Conservation (phyloP, 2,113 vertebrate species). For the Ranitomeya variabilis region DNA sequence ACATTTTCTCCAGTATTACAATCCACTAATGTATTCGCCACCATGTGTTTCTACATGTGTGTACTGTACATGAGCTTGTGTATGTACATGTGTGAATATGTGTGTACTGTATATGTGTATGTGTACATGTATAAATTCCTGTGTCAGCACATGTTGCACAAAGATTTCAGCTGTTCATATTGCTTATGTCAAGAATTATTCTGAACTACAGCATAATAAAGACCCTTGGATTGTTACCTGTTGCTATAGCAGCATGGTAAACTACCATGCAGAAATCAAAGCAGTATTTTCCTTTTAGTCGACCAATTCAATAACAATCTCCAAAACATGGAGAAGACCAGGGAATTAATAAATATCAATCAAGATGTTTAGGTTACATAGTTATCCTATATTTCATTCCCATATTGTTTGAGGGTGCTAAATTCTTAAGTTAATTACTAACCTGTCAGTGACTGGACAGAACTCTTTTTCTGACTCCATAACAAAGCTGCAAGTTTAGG, state of each 20-base stretch:
- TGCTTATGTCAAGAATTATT: constrained; percentile 24
- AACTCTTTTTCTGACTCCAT: too few relatives aligned
- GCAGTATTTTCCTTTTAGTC: neutral
- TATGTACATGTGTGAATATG: too few relatives aligned
- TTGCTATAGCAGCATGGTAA: constrained; percentile 48
- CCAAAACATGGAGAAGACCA: neutral
- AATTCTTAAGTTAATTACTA: too few relatives aligned
- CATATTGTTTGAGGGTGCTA: too few relatives aligned
- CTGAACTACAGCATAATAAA: constrained; percentile 7
- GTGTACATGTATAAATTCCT: neutral
- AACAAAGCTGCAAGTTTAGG: too few relatives aligned
- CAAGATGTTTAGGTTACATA: neutral
- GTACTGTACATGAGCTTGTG: too few relatives aligned
- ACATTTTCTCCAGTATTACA: too few relatives aligned
- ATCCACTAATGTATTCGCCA: too few relatives aligned
- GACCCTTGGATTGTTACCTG: constrained; percentile 37
- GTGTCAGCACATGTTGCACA: neutral
- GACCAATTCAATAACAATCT: constrained; percentile 23
- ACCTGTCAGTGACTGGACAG: too few relatives aligned
- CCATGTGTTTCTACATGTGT: too few relatives aligned
- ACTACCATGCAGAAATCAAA: constrained; percentile 15
- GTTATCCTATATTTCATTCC: too few relatives aligned
- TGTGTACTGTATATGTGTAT: neutral
- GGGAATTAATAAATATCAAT: neutral
- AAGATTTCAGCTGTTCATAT: neutral